Evolutionary conservation across 2,113 vertebrate genomes (phyloP).

Genomic region (Glareola pratincola): DNA sequence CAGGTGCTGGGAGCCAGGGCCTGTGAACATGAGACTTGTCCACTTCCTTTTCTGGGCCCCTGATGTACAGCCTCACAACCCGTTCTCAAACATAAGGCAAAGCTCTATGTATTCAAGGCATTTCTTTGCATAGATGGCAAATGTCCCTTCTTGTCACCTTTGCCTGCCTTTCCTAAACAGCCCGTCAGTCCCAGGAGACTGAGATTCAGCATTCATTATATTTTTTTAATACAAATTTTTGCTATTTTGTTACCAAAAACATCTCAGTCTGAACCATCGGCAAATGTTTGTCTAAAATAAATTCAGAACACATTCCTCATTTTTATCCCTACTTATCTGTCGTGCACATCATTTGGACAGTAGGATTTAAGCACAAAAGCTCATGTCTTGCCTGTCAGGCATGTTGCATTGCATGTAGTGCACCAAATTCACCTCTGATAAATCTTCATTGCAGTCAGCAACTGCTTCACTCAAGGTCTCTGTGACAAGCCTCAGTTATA

Average conservation of each 20-base stretch:
- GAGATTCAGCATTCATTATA: not conserved
- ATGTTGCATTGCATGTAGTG: fast-evolving
- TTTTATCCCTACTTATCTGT: not conserved
- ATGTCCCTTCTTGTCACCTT: not conserved
- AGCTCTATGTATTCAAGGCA: not conserved
- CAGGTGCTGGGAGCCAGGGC: not conserved
- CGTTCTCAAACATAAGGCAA: not conserved
- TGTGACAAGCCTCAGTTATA: not conserved
- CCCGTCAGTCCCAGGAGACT: not conserved
- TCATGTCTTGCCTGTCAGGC: not conserved
- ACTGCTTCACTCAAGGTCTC: not conserved
- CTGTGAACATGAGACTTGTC: not conserved
- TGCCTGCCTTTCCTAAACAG: not conserved
- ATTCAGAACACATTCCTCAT: not conserved
- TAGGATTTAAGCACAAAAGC: not conserved
- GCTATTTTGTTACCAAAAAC: not conserved
- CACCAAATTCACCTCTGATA: not conserved
- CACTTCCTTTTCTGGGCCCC: not conserved
- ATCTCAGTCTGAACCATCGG: not conserved
- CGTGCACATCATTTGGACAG: not conserved
- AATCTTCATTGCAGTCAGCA: not conserved
- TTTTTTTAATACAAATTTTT: not conserved
- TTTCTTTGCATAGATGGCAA: not conserved
- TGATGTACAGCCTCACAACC: not conserved
- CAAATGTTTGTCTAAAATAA: not conserved